Evolutionary conservation across 2,888 invertebrate species (phyloP).

Genomic region (Xylota sylvarum): DNA sequence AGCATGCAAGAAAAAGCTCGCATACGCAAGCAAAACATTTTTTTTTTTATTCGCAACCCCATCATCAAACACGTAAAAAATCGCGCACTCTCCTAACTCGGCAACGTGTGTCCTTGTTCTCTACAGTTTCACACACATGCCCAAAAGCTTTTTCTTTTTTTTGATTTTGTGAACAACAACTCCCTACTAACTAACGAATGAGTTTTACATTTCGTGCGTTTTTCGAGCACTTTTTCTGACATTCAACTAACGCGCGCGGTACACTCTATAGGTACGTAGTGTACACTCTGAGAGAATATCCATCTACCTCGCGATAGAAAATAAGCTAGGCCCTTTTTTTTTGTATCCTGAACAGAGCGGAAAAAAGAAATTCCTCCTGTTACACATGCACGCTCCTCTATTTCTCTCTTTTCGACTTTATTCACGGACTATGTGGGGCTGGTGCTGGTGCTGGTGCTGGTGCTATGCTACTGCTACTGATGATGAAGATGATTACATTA

Average conservation of each 20-base stretch:
- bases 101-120: slow-evolving; percentile 56
- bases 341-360: not conserved
- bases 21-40: slow-evolving; percentile 38
- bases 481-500: slow-evolving; percentile 74
- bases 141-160: slow-evolving; percentile 54
- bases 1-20: slow-evolving; percentile 58
- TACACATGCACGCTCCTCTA: slow-evolving; percentile 42
- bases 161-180: slow-evolving; percentile 7
- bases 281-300: slow-evolving; percentile 37
- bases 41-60: slow-evolving; percentile 15
- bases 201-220: slow-evolving; percentile 67
- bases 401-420: slow-evolving; percentile 56
- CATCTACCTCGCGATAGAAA: slow-evolving; percentile 27
- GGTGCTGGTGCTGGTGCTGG: too few relatives aligned
- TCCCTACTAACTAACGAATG: slow-evolving; percentile 46
- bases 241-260: slow-evolving; percentile 1
- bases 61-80: slow-evolving; percentile 3
- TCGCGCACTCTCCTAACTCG: slow-evolving; percentile 68
- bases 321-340: slow-evolving; percentile 41
- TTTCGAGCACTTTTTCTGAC: slow-evolving; percentile 59
- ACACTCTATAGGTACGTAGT: not conserved
- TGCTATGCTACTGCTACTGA: slow-evolving; percentile 40
- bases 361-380: slow-evolving; percentile 21
- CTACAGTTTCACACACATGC: slow-evolving; percentile 50
- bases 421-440: slow-evolving; percentile 10